These are phyloP conservation scores for Rhagoletis pomonella DNA, from an alignment of 1,140 invertebrate species.

Conservation along the genomic window DNA sequence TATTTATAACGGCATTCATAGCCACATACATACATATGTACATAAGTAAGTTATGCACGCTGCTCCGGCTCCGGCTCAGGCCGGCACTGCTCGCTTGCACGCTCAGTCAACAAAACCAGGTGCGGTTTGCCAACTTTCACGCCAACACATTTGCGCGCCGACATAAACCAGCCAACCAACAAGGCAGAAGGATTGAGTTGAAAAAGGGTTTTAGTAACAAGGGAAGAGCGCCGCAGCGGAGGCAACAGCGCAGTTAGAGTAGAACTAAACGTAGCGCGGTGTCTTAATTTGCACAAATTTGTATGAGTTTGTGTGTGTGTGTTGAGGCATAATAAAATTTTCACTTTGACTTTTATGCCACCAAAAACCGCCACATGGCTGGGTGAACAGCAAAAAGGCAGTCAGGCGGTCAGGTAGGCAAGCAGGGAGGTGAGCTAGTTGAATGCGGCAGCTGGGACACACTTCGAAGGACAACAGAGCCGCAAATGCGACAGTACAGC, in stretches of 20 bases:
- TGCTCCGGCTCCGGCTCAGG: too few species aligned
- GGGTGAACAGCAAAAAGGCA: background rate
- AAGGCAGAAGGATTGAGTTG: background rate
- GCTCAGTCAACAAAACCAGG: slow-evolving; percentile 45
- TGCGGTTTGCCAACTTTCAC: slow-evolving; percentile 48
- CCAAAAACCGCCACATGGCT: slow-evolving; percentile 34
- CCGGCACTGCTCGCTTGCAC: background rate
- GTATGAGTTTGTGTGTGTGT: slow-evolving; percentile 10
- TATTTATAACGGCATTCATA: background rate
- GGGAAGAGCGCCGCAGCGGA: background rate
- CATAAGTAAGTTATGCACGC: background rate
- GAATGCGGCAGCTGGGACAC: background rate
- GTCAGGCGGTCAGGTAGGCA: background rate
- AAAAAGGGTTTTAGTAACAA: background rate
- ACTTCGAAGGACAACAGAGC: background rate
- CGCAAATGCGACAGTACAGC: background rate
- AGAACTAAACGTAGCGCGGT: slow-evolving; percentile 12
- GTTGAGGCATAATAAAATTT: slow-evolving; percentile 35
- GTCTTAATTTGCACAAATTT: slow-evolving; percentile 20
- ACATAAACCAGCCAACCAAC: slow-evolving; percentile 22
- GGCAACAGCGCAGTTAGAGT: background rate
- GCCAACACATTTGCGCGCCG: slow-evolving; percentile 39
- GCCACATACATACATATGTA: background rate
- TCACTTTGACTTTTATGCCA: slow-evolving; percentile 47
- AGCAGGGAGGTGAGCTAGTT: background rate